Percentiles rank a stretch among this genome's conserved stretches.
Evolutionary conservation across 2,797 vertebrate species (phyloP).

Genomic region (Neosilurus mollespiculum): DNA sequence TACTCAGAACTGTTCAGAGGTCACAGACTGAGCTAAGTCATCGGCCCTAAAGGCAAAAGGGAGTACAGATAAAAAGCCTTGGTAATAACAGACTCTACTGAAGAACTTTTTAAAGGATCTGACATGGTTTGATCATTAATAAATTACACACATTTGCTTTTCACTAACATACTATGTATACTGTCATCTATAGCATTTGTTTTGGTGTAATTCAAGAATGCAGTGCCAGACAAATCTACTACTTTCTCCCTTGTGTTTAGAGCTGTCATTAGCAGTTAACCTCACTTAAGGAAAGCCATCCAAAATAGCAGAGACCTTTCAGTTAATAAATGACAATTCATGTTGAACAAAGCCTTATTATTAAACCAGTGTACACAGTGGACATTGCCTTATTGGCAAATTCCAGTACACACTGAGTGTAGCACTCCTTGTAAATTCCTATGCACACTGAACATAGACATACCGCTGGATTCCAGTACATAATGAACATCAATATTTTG

Average conservation of each 20-base stretch:
- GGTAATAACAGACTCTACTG: slow-evolving; percentile 17
- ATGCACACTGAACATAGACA: background rate
- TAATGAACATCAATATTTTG: background rate
- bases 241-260: background rate
- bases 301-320: background rate
- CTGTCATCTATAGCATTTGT: background rate
- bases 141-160: slow-evolving; percentile 5
- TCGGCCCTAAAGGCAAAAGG: slow-evolving; percentile 23
- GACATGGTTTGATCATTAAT: background rate
- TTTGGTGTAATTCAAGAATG: slow-evolving; percentile 8
- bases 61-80: slow-evolving; percentile 1
- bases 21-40: slow-evolving; percentile 3
- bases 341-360: background rate
- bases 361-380: background rate
- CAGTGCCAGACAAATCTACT: slow-evolving; percentile 10
- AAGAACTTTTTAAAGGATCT: slow-evolving; percentile 19
- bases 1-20: background rate
- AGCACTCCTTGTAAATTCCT: background rate
- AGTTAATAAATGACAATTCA: background rate
- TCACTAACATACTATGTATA: background rate
- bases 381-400: background rate
- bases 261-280: slow-evolving; percentile 12
- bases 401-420: background rate
- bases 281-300: background rate
- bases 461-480: background rate